These are phyloP conservation scores for Lophochroa leadbeateri DNA, from an alignment of 2,113 vertebrate genomes.

Conservation along the genomic window DNA sequence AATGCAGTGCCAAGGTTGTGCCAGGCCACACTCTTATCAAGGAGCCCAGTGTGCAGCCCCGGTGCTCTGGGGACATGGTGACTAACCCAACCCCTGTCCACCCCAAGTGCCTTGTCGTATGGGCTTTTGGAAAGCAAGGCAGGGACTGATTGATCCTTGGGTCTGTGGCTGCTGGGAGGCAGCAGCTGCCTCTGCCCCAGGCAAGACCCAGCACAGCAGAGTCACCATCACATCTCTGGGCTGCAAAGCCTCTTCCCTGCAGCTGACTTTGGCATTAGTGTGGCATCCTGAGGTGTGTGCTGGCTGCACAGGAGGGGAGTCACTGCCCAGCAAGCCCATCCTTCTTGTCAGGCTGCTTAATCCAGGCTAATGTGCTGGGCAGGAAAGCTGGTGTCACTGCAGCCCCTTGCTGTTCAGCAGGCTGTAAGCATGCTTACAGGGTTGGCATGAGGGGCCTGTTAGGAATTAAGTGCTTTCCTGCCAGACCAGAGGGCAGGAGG, in stretches of 20 bases:
- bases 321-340: background rate
- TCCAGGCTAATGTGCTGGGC: background rate
- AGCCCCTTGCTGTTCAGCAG: background rate
- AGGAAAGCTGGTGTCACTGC: background rate
- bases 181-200: background rate
- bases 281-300: accelerated
- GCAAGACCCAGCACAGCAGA: background rate
- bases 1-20: background rate
- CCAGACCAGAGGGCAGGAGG: background rate
- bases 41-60: background rate
- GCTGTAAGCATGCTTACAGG: background rate
- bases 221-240: background rate
- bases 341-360: background rate
- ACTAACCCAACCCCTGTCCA: background rate
- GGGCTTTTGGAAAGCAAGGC: background rate
- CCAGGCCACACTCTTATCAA: accelerated
- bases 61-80: accelerated
- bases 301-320: background rate
- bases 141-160: background rate
- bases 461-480: accelerated
- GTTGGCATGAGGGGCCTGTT: accelerated
- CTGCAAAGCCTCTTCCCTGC: background rate
- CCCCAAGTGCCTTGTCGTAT: accelerated
- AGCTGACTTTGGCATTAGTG: background rate
- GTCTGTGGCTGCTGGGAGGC: background rate